Percentiles rank a stretch among this genome's conserved stretches.
Evolutionary conservation across 2,888 invertebrate genomes (phyloP).

Genomic region (Pimpla rufipes): DNA sequence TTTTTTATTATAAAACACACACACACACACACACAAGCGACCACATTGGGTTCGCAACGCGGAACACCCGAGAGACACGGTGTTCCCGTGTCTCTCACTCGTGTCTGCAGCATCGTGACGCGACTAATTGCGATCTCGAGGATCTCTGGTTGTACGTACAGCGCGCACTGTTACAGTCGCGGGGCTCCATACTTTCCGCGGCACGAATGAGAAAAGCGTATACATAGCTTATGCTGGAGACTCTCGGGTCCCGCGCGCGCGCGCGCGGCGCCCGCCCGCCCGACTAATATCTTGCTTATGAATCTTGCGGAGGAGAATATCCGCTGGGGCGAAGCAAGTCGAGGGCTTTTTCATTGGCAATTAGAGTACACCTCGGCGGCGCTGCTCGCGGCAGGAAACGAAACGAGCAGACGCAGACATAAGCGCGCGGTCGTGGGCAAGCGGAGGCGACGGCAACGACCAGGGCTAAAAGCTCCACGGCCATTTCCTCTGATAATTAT

Average conservation of each 20-base stretch:
- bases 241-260: slow-evolving; percentile 13
- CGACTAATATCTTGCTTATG: slow-evolving; percentile 67
- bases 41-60: background rate
- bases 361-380: slow-evolving; percentile 66
- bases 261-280: too few relatives aligned
- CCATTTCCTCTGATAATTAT: slow-evolving; percentile 70
- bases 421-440: slow-evolving; percentile 12
- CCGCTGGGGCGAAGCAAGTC: slow-evolving; percentile 51
- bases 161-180: background rate
- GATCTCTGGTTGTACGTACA: background rate
- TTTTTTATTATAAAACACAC: background rate
- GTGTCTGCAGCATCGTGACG: slow-evolving; percentile 7
- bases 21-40: background rate
- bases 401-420: slow-evolving; percentile 57
- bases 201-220: slow-evolving; percentile 36
- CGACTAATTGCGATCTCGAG: slow-evolving; percentile 20
- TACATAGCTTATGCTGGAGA: slow-evolving; percentile 26
- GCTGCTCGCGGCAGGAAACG: slow-evolving; percentile 57
- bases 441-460: slow-evolving; percentile 32
- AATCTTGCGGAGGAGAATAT: slow-evolving; percentile 62
- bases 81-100: slow-evolving; percentile 1
- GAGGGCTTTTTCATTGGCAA: slow-evolving; percentile 72
- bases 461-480: slow-evolving; percentile 60
- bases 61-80: slow-evolving; percentile 4
- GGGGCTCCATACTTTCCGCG: slow-evolving; percentile 8